Evolutionary conservation across 2,888 invertebrate genomes (phyloP).

Genomic region (Sericinus montela): DNA sequence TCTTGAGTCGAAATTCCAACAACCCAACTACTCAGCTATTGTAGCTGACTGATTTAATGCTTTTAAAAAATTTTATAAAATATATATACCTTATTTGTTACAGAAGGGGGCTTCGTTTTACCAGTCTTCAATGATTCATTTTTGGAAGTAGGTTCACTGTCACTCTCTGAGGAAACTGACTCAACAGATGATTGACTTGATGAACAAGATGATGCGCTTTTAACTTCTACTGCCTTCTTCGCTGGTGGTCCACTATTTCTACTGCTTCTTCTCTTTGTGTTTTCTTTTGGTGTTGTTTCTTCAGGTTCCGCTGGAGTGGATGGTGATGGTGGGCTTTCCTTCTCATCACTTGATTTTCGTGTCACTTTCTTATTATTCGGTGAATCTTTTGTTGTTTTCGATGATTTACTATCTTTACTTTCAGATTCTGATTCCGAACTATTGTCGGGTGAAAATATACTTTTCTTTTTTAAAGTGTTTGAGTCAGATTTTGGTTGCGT

Average conservation of each 20-base stretch:
- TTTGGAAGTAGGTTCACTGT: constrained; percentile 56
- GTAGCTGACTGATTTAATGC: too few relatives aligned
- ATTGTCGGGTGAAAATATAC: constrained; percentile 91
- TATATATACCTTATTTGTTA: constrained; percentile 44
- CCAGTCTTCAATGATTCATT: constrained; percentile 54
- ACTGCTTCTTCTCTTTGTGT: constrained; percentile 54
- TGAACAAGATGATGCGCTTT: constrained; percentile 65
- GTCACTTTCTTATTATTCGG: constrained; percentile 50
- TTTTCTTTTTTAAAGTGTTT: constrained; percentile 81
- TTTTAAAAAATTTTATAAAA: too few relatives aligned
- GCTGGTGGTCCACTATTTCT: constrained; percentile 62
- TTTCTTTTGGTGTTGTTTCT: constrained; percentile 49
- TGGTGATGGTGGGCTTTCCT: constrained; percentile 43
- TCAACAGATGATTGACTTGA: constrained; percentile 71
- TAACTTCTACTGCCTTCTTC: constrained; percentile 58
- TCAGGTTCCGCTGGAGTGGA: constrained; percentile 46
- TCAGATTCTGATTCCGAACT: constrained; percentile 69
- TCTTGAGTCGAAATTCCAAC: too few relatives aligned
- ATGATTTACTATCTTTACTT: constrained; percentile 39
- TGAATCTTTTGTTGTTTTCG: constrained; percentile 46
- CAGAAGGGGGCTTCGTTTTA: constrained; percentile 56
- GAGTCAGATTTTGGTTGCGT: constrained; percentile 39
- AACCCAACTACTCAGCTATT: too few relatives aligned
- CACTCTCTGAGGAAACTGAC: constrained; percentile 66
- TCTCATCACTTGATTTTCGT: constrained; percentile 63